Evolutionary conservation across 2,888 invertebrate species (phyloP).

Genomic region (Entomobrya multifasciata): DNA sequence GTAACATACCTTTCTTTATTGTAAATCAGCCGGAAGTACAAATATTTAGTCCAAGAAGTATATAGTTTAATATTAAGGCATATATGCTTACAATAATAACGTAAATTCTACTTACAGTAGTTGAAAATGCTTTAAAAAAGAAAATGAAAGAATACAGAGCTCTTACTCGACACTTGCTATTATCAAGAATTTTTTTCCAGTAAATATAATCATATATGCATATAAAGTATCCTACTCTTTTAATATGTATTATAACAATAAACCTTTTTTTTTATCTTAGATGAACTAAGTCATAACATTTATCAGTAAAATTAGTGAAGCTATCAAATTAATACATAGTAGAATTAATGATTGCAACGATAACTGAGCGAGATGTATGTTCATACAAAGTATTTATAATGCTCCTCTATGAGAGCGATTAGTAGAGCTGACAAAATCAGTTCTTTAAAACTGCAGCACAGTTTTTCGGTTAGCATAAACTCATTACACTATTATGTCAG

Average conservation of each 20-base stretch:
- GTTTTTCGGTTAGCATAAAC: conserved; percentile 51
- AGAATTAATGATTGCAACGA: conserved; percentile 69
- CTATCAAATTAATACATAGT: conserved; percentile 45
- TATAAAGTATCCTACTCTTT: no score
- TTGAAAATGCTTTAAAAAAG: conserved; percentile 22
- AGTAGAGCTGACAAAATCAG: conserved; percentile 57
- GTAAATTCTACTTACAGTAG: conserved; percentile 27
- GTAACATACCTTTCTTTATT: conserved; percentile 33
- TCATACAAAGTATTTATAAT: conserved; percentile 40
- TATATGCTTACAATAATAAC: conserved; percentile 36
- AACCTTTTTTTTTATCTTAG: conserved; percentile 15
- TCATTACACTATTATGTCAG: conserved; percentile 63
- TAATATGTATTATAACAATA: conserved; percentile 19
- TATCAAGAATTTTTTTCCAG: conserved; percentile 60
- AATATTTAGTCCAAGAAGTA: conserved; percentile 57
- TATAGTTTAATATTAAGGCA: conserved; percentile 40
- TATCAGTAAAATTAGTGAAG: conserved; percentile 72
- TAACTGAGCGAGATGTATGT: conserved; percentile 57
- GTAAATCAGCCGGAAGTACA: conserved; percentile 53
- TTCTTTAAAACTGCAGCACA: conserved; percentile 51
- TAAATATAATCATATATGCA: conserved; percentile 49
- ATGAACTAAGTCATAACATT: conserved; percentile 61
- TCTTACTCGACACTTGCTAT: conserved; percentile 27
- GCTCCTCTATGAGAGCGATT: conserved; percentile 46
- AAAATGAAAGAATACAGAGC: conserved; percentile 34